Evolutionary conservation across 2,797 vertebrate genomes (phyloP).

Genomic region (Sebastes iracundus): DNA sequence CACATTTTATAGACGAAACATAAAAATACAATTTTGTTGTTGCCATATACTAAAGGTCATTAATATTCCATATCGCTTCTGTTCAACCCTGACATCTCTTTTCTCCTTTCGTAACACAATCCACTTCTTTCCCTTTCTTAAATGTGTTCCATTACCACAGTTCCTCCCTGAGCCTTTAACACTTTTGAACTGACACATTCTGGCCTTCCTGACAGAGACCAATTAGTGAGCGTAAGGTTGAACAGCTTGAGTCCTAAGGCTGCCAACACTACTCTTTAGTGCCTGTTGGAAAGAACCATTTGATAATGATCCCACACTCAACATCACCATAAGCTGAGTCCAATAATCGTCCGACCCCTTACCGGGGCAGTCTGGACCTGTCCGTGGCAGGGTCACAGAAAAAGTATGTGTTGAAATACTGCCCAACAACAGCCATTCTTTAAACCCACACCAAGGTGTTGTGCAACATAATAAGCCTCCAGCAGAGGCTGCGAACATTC

Average conservation of each 20-base stretch:
- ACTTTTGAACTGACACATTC: conserved; percentile 57
- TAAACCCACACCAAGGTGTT: not conserved
- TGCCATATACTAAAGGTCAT: not conserved
- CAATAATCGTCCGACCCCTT: conserved; percentile 48
- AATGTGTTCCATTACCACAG: conserved; percentile 34
- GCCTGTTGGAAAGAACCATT: conserved; percentile 51
- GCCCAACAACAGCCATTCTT: conserved; percentile 5
- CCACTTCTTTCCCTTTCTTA: not conserved
- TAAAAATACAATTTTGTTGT: no score
- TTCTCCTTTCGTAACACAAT: not conserved
- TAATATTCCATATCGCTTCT: not conserved
- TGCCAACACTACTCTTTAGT: conserved; percentile 53
- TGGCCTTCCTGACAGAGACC: conserved; percentile 65
- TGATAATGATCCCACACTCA: conserved; percentile 56
- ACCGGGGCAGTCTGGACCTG: not conserved
- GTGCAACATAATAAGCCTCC: conserved; percentile 8
- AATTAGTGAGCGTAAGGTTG: conserved; percentile 72
- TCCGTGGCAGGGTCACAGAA: conserved; percentile 22
- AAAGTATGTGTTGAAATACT: conserved; percentile 8
- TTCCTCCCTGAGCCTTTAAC: conserved; percentile 55
- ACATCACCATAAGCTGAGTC: conserved; percentile 23
- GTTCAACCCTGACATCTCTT: not conserved
- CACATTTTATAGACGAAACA: not conserved
- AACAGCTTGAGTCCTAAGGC: conserved; percentile 67
- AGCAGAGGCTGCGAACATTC: not conserved